These are phyloP conservation scores for Anomalospiza imberbis DNA, from an alignment of 2,797 vertebrate species.

Conservation along the genomic window DNA sequence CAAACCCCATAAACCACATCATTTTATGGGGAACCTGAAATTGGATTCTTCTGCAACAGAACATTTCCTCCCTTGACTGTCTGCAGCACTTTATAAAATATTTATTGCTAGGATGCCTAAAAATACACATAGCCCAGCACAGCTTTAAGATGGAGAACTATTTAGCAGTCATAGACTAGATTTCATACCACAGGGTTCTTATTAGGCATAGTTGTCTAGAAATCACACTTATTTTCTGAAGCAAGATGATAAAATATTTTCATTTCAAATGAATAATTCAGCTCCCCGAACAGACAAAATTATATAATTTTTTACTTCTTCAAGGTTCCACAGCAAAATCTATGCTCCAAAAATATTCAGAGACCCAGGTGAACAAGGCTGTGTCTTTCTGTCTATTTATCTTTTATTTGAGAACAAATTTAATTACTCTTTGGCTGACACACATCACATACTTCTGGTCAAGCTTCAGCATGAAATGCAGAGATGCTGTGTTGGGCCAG, in stretches of 20 bases:
- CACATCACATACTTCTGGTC: not conserved
- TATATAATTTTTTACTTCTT: slow-evolving; percentile 30
- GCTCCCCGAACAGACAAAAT: slow-evolving; percentile 17
- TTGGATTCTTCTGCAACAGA: slow-evolving; percentile 54
- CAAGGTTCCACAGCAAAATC: slow-evolving; percentile 17
- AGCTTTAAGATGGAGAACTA: slow-evolving; percentile 48
- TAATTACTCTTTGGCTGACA: slow-evolving; percentile 5
- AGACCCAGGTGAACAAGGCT: not conserved
- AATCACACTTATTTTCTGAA: slow-evolving; percentile 57
- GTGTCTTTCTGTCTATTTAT: not conserved
- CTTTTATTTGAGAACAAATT: slow-evolving; percentile 6
- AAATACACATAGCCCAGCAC: slow-evolving; percentile 40
- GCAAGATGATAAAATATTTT: slow-evolving; percentile 63
- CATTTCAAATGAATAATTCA: slow-evolving; percentile 64
- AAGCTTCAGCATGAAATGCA: slow-evolving; percentile 28
- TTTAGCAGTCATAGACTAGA: slow-evolving; percentile 36
- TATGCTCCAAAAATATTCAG: not conserved
- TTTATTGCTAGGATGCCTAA: slow-evolving; percentile 63
- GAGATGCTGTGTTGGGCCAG: not conserved
- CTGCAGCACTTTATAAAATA: slow-evolving; percentile 59
- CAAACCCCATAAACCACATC: slow-evolving; percentile 21
- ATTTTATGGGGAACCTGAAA: slow-evolving; percentile 43
- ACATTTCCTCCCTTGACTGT: slow-evolving; percentile 32
- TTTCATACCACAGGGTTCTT: slow-evolving; percentile 43
- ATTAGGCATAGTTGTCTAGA: slow-evolving; percentile 43